phyloP scores from a whole-genome alignment of 2,888 invertebrate species.

The Hirtodrosophila histrioides region DNA sequence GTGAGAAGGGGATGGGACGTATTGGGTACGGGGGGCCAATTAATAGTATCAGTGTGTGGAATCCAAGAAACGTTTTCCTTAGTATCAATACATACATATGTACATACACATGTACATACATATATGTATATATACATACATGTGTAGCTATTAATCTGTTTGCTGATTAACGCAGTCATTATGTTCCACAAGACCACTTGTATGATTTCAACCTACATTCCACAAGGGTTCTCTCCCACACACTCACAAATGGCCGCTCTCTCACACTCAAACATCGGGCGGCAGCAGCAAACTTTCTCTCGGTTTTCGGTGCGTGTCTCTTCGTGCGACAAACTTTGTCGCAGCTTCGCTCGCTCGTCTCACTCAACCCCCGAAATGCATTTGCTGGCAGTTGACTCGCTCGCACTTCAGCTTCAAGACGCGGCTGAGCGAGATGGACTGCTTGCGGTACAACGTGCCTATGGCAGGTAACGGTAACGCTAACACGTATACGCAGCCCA shows the following conservation, averaged over 20 bases:
- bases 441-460: slow-evolving; percentile 34
- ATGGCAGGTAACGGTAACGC: slow-evolving; percentile 60
- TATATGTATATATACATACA: too few relatives aligned
- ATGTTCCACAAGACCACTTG: slow-evolving; percentile 69
- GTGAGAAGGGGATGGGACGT: slow-evolving; percentile 1
- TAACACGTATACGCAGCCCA: slow-evolving; percentile 33
- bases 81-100: too few relatives aligned
- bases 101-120: background rate
- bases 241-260: slow-evolving; percentile 3
- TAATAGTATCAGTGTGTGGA: background rate
- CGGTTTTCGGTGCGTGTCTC: slow-evolving; percentile 28
- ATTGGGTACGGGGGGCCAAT: slow-evolving; percentile 1
- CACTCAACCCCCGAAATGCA: slow-evolving; percentile 63
- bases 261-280: slow-evolving; percentile 13
- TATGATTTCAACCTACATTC: slow-evolving; percentile 70
- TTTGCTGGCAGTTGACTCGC: slow-evolving; percentile 28
- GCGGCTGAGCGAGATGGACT: slow-evolving; percentile 40
- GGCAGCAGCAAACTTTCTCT: slow-evolving; percentile 38
- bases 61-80: too few relatives aligned
- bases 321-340: slow-evolving; percentile 52
- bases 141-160: too few relatives aligned
- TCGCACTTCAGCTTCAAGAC: slow-evolving; percentile 28
- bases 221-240: slow-evolving; percentile 50
- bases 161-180: slow-evolving; percentile 18
- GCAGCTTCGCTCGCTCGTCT: slow-evolving; percentile 40